Conservation (phyloP, 2,797 vertebrate genomes). For the Melanotaenia parkinsoni region DNA sequence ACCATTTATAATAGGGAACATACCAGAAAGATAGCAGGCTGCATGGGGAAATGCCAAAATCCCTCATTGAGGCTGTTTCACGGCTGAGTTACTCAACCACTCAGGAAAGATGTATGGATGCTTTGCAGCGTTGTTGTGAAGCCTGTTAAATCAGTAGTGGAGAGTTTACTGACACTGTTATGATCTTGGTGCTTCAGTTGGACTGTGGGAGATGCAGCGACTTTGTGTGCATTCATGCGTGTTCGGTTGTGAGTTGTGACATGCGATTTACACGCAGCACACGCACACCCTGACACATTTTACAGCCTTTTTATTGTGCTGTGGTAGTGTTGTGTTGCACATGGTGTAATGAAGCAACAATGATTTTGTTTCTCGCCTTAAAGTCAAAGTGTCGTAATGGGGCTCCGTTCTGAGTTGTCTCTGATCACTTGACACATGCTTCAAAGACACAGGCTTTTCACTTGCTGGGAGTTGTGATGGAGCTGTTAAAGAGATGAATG, state of each 20-base stretch:
- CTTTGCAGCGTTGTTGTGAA: conserved; percentile 34
- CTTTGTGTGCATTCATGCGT: background rate
- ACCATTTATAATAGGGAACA: conserved; percentile 75
- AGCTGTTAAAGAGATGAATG: conserved; percentile 54
- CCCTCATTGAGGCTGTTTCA: conserved; percentile 39
- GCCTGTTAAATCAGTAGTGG: conserved; percentile 24
- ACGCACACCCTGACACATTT: conserved; percentile 48
- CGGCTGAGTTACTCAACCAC: conserved; percentile 51
- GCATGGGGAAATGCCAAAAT: conserved; percentile 38
- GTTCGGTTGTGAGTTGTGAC: background rate
- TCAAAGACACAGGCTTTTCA: conserved; percentile 29
- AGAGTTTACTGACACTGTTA: conserved; percentile 17
- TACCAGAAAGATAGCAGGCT: conserved; percentile 65
- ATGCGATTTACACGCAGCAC: conserved; percentile 33
- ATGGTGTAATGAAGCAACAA: conserved; percentile 28
- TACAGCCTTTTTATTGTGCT: conserved; percentile 16
- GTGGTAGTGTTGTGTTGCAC: conserved; percentile 17
- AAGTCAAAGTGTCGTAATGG: conserved; percentile 24
- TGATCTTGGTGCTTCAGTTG: conserved; percentile 19
- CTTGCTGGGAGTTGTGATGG: conserved; percentile 45
- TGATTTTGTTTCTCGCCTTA: conserved; percentile 46
- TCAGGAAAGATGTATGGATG: conserved; percentile 28
- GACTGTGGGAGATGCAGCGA: background rate
- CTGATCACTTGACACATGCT: conserved; percentile 48
- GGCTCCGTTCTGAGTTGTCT: conserved; percentile 36